A percentile compares a stretch with the other conserved stretches of the same genome.
These are phyloP conservation scores for Orcinus orca DNA, from an alignment of 2,113 vertebrate species.

Conservation along the genomic window DNA sequence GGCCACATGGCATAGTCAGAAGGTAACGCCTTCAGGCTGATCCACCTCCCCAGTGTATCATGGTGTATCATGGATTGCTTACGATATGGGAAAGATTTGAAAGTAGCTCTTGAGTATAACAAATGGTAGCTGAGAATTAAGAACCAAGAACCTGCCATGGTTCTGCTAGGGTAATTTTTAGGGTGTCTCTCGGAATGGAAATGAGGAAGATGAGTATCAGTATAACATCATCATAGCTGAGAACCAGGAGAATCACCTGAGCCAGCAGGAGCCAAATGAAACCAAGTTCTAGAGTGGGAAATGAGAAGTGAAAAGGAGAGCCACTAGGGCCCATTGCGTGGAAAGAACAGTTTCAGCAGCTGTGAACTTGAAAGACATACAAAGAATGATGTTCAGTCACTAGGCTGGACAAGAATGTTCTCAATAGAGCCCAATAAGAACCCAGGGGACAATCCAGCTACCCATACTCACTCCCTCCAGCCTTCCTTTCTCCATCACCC, in stretches of 20 bases:
- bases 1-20: background rate
- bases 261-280: background rate
- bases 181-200: background rate
- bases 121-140: background rate
- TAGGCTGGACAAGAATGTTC: background rate
- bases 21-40: background rate
- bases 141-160: background rate
- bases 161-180: background rate
- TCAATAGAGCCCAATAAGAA: background rate
- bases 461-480: background rate
- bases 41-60: background rate
- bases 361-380: background rate
- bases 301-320: background rate
- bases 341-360: background rate
- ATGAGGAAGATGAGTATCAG: background rate
- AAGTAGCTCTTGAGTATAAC: background rate
- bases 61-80: background rate
- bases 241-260: background rate
- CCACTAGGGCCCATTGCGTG: fast-evolving
- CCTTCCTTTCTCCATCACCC: background rate
- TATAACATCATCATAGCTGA: background rate
- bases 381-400: background rate
- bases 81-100: background rate
- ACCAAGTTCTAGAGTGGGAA: background rate
- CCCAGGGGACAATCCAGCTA: background rate